A percentile compares a stretch with the other conserved stretches of the same genome.
phyloP scores from a whole-genome alignment of 2,797 vertebrate species.

The Ptychadena robeensis region DNA sequence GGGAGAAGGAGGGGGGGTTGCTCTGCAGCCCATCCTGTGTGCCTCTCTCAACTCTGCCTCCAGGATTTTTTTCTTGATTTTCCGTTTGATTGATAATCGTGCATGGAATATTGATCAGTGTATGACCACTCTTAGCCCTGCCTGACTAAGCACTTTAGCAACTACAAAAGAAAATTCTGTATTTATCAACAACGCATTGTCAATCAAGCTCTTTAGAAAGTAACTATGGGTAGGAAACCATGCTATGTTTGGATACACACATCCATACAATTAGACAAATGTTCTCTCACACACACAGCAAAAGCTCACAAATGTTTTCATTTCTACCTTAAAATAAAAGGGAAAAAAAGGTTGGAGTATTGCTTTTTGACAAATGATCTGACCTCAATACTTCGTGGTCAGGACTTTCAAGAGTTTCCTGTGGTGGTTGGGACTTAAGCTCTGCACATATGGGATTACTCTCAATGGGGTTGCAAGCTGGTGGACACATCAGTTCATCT shows the following conservation, averaged over 20 bases:
- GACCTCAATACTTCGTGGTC: constrained; percentile 56
- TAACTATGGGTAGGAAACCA: too few relatives aligned
- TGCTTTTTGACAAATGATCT: constrained; percentile 50
- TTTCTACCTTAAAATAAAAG: not conserved
- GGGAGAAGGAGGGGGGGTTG: too few relatives aligned
- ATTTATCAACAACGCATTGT: too few relatives aligned
- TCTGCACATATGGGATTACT: constrained; percentile 19
- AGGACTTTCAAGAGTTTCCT: constrained; percentile 61
- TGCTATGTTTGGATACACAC: not conserved
- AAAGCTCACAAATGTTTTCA: not conserved
- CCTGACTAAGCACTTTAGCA: too few relatives aligned
- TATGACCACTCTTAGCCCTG: too few relatives aligned
- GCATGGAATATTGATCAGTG: too few relatives aligned
- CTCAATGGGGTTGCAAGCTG: constrained; percentile 28
- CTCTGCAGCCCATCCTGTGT: too few relatives aligned
- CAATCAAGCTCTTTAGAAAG: too few relatives aligned
- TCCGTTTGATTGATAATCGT: too few relatives aligned
- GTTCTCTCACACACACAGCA: not conserved
- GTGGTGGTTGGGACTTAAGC: constrained; percentile 63
- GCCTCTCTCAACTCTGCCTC: too few relatives aligned
- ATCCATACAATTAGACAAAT: not conserved
- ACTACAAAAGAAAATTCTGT: too few relatives aligned
- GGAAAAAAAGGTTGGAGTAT: not conserved
- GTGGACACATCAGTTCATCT: constrained; percentile 32
- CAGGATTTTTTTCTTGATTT: too few relatives aligned